phyloP scores from a whole-genome alignment of 2,113 vertebrate species.

The Connochaetes taurinus region DNA sequence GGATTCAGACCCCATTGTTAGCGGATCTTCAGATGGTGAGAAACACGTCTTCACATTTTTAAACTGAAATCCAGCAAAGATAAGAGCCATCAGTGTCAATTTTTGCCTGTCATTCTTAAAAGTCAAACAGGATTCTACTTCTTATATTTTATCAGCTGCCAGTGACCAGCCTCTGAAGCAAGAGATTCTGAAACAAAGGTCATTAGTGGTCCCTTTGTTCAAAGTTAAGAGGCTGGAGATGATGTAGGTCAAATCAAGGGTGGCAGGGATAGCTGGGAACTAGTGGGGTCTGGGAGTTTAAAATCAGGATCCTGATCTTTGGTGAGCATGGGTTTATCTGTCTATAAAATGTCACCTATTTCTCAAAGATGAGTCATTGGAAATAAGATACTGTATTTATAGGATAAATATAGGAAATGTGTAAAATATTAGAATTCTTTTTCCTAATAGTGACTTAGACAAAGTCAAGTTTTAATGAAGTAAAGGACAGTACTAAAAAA shows the following conservation, averaged over 20 bases:
- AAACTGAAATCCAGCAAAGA: neutral
- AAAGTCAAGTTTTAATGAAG: neutral
- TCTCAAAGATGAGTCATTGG: neutral
- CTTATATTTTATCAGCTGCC: neutral
- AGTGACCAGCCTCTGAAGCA: neutral
- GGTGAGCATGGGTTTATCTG: neutral
- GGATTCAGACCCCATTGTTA: neutral
- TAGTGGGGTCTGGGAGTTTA: neutral
- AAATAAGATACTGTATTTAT: neutral
- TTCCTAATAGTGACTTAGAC: neutral
- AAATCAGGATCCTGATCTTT: neutral
- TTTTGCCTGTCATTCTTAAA: neutral
- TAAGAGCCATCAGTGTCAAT: neutral
- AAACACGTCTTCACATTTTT: neutral
- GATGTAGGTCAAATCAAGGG: neutral
- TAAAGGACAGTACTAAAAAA: neutral
- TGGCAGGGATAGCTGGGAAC: neutral
- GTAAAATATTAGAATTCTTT: neutral
- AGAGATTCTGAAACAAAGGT: neutral
- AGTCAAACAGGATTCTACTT: neutral
- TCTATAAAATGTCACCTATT: neutral
- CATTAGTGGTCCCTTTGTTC: neutral
- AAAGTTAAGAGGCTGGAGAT: neutral
- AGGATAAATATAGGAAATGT: neutral
- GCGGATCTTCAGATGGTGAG: neutral